Percentiles rank a stretch among this genome's conserved stretches.
Conservation (phyloP, 2,113 vertebrate species). For the Lanius ludovicianus region DNA sequence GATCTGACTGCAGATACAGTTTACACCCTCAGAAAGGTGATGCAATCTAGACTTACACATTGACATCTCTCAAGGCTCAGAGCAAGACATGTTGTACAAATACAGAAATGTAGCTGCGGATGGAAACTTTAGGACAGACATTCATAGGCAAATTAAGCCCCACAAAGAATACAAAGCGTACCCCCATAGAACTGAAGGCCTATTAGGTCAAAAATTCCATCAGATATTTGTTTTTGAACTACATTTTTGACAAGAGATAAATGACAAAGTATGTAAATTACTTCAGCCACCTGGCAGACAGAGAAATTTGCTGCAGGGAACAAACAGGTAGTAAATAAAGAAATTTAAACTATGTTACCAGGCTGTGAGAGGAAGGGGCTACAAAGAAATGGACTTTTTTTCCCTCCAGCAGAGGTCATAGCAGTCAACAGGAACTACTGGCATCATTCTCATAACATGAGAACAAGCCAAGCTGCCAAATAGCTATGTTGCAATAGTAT, state of each 20-base stretch:
- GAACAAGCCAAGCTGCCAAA: neutral
- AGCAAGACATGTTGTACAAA: neutral
- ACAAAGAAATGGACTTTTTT: neutral
- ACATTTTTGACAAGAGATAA: neutral
- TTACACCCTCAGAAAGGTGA: neutral
- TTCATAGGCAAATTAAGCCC: neutral
- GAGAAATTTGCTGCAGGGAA: conserved; percentile 9
- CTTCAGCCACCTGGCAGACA: conserved; percentile 14
- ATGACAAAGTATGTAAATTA: neutral
- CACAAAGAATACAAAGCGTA: neutral
- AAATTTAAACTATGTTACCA: neutral
- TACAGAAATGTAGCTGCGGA: neutral
- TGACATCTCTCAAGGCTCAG: neutral
- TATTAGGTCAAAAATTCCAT: neutral
- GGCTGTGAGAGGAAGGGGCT: neutral
- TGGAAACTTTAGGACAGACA: neutral
- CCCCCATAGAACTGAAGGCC: neutral
- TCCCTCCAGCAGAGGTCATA: conserved; percentile 35
- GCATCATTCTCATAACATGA: neutral
- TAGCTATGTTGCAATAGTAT: neutral
- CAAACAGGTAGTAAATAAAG: conserved; percentile 10
- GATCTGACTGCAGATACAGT: neutral
- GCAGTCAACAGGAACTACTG: conserved; percentile 40
- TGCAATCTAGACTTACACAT: neutral
- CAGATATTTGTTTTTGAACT: neutral